A percentile compares a stretch with the other conserved stretches of the same genome.
phyloP scores from a whole-genome alignment of 1,140 invertebrate species.

The Paramacrobiotus metropolitanus region DNA sequence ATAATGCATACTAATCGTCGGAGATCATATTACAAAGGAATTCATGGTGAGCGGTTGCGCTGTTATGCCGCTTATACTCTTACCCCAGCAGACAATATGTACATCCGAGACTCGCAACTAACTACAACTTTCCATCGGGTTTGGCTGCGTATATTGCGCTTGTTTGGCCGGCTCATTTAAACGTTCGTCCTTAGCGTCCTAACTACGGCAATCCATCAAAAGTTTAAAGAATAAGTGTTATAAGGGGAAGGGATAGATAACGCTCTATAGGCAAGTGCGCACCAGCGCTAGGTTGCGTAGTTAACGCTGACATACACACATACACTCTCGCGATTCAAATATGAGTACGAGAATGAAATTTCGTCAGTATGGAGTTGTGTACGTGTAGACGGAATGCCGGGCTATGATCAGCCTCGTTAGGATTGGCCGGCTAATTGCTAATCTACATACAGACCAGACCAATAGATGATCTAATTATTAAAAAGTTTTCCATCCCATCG shows the following conservation, averaged over 20 bases:
- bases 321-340: too few species aligned
- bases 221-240: constrained; percentile 5
- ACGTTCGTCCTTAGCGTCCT: too few species aligned
- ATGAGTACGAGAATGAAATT: too few species aligned
- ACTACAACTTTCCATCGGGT: not conserved
- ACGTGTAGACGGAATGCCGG: too few species aligned
- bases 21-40: constrained; percentile 4
- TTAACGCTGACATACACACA: too few species aligned
- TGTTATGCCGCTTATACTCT: too few species aligned
- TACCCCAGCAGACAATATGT: too few species aligned
- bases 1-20: constrained; percentile 2
- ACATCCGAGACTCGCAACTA: too few species aligned
- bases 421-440: constrained; percentile 3
- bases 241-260: not conserved
- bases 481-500: not conserved
- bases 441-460: not conserved
- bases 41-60: not conserved
- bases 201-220: constrained; percentile 1
- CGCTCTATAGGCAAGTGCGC: too few species aligned
- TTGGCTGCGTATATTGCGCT: not conserved
- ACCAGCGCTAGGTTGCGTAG: too few species aligned
- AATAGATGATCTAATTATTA: constrained; percentile 1
- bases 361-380: too few species aligned
- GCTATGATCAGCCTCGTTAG: not conserved
- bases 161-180: too few species aligned